phyloP scores from a whole-genome alignment of 2,797 vertebrate genomes.

The Anas bernieri region DNA sequence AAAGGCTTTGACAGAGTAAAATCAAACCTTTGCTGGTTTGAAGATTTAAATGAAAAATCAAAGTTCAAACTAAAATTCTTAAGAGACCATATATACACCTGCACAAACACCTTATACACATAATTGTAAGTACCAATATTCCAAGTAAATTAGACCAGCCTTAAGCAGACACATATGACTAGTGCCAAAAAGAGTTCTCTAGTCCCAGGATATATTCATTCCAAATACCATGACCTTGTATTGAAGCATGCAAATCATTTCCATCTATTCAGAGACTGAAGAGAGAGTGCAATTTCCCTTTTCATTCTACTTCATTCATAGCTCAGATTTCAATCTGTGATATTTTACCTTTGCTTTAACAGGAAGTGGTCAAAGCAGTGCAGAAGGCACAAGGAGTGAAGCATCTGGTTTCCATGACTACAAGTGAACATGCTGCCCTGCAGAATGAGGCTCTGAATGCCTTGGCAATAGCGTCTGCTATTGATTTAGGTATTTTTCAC shows the following conservation, averaged over 20 bases:
- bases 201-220: not conserved
- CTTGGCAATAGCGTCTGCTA: conserved; percentile 86
- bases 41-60: not conserved
- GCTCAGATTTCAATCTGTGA: not conserved
- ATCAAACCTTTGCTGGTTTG: not conserved
- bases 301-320: not conserved
- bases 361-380: conserved; percentile 88
- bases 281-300: not conserved
- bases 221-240: not conserved
- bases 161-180: not conserved
- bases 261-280: not conserved
- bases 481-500: conserved; percentile 82
- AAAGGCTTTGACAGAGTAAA: not conserved
- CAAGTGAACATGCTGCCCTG: conserved; percentile 86
- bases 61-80: not conserved
- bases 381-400: conserved; percentile 85
- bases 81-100: not conserved
- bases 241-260: not conserved
- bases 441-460: conserved; percentile 91
- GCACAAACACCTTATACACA: not conserved
- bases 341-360: conserved; percentile 26
- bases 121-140: not conserved
- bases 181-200: not conserved
- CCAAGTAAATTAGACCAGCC: not conserved
- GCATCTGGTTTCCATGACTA: conserved; percentile 89